Evolutionary conservation across 2,888 invertebrate genomes (phyloP).

Genomic region (Tenthredo scrophulariae): DNA sequence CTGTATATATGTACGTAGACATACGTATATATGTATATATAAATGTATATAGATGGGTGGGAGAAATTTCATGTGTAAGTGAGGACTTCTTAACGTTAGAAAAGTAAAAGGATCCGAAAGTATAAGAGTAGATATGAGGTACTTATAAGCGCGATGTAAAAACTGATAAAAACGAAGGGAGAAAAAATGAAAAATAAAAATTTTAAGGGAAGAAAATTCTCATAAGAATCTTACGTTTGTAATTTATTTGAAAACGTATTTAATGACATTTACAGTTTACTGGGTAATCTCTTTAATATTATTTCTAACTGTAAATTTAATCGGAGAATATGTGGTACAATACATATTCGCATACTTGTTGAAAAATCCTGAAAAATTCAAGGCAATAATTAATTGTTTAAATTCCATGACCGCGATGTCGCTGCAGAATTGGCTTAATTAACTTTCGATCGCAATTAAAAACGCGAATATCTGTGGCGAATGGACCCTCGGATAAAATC

Average conservation of each 20-base stretch:
- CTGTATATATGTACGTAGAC: slow-evolving; percentile 61
- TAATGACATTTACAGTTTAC: background rate
- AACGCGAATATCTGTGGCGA: slow-evolving; percentile 22
- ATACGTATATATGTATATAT: background rate
- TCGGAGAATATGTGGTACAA: background rate
- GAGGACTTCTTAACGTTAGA: slow-evolving; percentile 17
- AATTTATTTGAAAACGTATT: background rate
- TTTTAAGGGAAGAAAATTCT: background rate
- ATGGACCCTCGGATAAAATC: background rate
- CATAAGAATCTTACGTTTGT: background rate
- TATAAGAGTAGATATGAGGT: slow-evolving; percentile 5
- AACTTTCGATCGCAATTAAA: slow-evolving; percentile 25
- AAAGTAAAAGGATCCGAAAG: slow-evolving; percentile 8
- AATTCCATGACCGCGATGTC: background rate
- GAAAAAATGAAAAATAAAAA: background rate
- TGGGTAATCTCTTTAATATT: background rate
- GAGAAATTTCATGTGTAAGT: background rate
- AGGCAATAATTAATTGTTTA: background rate
- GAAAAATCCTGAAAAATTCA: background rate
- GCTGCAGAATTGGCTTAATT: slow-evolving; percentile 1
- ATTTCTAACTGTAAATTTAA: background rate
- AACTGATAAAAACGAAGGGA: background rate
- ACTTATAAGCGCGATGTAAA: background rate
- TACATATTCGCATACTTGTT: background rate
- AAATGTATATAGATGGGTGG: background rate